These are phyloP conservation scores for Drosophila anomalata DNA, from an alignment of 2,888 invertebrate genomes.

Conservation along the genomic window DNA sequence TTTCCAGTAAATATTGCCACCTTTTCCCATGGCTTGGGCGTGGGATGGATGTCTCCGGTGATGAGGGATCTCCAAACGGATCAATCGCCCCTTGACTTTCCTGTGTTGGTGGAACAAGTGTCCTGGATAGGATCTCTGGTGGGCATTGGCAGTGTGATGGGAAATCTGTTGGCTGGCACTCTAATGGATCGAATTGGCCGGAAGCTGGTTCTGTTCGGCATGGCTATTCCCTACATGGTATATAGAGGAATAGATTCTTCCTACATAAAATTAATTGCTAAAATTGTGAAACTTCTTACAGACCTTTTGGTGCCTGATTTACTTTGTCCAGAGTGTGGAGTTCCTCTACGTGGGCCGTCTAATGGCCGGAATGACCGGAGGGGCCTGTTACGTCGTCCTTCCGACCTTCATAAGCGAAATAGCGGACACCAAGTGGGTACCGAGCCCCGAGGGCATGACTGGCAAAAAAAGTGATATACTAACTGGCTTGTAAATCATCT, in stretches of 20 bases:
- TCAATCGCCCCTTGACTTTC: constrained; percentile 54
- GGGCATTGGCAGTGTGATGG: constrained; percentile 71
- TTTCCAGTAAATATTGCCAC: constrained; percentile 71
- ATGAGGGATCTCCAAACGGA: constrained; percentile 66
- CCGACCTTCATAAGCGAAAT: constrained; percentile 83
- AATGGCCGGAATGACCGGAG: constrained; percentile 80
- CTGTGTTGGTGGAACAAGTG: constrained; percentile 55
- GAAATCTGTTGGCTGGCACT: constrained; percentile 68
- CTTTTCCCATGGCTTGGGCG: constrained; percentile 74
- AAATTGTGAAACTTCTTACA: constrained; percentile 26
- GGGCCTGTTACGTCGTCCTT: constrained; percentile 77
- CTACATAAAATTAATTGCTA: not conserved
- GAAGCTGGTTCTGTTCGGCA: constrained; percentile 57
- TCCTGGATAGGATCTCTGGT: constrained; percentile 77
- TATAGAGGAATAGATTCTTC: constrained; percentile 3
- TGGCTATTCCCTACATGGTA: constrained; percentile 70
- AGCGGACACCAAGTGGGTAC: constrained; percentile 77
- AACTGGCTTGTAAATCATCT: not conserved
- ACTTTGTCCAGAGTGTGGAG: constrained; percentile 73
- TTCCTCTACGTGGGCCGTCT: constrained; percentile 79
- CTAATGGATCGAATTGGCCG: constrained; percentile 70
- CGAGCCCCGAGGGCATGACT: too few relatives aligned
- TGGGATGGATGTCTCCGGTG: constrained; percentile 79
- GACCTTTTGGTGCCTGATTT: constrained; percentile 79
- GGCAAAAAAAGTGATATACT: not conserved